A percentile compares a stretch with the other conserved stretches of the same genome.
These are phyloP conservation scores for Tipula lateralis DNA, from an alignment of 2,888 invertebrate species.

Conservation along the genomic window DNA sequence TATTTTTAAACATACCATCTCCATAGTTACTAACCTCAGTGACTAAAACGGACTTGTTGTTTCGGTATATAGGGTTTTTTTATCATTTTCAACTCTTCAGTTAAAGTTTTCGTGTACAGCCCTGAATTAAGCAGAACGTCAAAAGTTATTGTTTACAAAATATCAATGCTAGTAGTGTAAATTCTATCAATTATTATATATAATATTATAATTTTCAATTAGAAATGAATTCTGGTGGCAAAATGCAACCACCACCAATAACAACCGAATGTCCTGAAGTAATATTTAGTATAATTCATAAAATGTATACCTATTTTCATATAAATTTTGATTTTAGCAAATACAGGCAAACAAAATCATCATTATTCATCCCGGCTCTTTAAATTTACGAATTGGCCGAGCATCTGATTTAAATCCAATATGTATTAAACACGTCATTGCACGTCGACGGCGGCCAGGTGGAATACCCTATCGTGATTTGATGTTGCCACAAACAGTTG, in stretches of 20 bases:
- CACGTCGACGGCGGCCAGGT: conserved; percentile 40
- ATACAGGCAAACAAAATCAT: conserved; percentile 77
- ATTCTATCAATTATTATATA: background rate
- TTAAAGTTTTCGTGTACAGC: too few species aligned
- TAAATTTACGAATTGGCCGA: conserved; percentile 80
- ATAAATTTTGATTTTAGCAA: conserved; percentile 54
- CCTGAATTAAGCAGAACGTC: background rate
- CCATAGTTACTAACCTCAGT: too few species aligned
- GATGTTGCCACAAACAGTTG: conserved; percentile 61
- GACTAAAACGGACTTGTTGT: too few species aligned
- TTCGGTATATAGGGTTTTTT: too few species aligned
- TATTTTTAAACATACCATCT: too few species aligned
- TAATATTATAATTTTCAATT: background rate
- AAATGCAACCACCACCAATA: background rate
- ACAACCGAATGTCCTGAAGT: conserved; percentile 35
- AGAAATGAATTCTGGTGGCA: background rate
- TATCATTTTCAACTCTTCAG: too few species aligned
- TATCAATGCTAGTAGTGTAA: background rate
- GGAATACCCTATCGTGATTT: conserved; percentile 58
- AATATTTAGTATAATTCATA: background rate
- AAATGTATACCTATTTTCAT: conserved; percentile 32
- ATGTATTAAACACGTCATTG: conserved; percentile 66
- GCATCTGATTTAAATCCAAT: conserved; percentile 86
- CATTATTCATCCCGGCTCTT: conserved; percentile 92
- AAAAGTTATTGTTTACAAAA: background rate